Evolutionary conservation across 2,797 vertebrate species (phyloP).

Genomic region (Epinephelus coioides): DNA sequence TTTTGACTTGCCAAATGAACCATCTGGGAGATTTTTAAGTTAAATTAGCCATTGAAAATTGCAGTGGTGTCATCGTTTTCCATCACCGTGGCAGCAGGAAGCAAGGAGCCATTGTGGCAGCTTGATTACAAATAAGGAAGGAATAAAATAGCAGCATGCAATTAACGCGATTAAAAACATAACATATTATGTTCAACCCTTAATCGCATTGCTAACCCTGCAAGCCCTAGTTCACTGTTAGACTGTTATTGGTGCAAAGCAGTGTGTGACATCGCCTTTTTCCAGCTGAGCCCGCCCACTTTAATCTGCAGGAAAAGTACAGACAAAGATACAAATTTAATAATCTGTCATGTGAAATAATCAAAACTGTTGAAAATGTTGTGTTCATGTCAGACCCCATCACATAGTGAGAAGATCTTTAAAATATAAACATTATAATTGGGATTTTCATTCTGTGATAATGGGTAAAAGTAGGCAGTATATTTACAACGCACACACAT

Average conservation of each 20-base stretch:
- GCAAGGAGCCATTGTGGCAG: too few relatives aligned
- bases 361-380: neutral
- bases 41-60: too few relatives aligned
- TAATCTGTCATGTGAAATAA: neutral
- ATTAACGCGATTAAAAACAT: too few relatives aligned
- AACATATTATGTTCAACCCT: too few relatives aligned
- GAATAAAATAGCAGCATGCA: too few relatives aligned
- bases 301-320: neutral
- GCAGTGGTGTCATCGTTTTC: too few relatives aligned
- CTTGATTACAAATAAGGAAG: too few relatives aligned
- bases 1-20: too few relatives aligned
- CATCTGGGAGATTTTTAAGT: too few relatives aligned
- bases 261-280: neutral
- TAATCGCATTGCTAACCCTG: too few relatives aligned
- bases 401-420: neutral
- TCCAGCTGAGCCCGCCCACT: neutral
- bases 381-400: neutral
- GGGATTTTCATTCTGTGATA: neutral
- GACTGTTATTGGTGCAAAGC: neutral
- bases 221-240: neutral
- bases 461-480: neutral
- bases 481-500: slow-evolving; percentile 11
- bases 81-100: too few relatives aligned
- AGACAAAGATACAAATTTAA: neutral
- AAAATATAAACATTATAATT: neutral